A percentile compares a stretch with the other conserved stretches of the same genome.
Evolutionary conservation across 2,797 vertebrate genomes (phyloP).

Genomic region (Typhlichthys subterraneus): DNA sequence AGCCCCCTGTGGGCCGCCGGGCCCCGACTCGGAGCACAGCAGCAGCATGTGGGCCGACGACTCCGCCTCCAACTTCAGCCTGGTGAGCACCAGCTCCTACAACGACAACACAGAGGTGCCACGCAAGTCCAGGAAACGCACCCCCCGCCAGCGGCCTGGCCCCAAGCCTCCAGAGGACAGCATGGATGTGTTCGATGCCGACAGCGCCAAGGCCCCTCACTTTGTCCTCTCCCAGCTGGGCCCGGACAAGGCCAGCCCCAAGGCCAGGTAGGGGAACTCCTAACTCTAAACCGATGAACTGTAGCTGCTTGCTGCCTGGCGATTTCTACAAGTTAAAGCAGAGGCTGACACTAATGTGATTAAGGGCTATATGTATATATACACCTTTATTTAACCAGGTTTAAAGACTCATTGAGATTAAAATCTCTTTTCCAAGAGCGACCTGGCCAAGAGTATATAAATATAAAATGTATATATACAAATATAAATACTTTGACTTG

Average conservation of each 20-base stretch:
- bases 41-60: conserved; percentile 99
- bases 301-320: background rate
- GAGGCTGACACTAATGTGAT: too few relatives aligned
- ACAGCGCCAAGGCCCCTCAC: conserved; percentile 98
- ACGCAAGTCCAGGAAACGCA: conserved; percentile 96
- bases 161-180: conserved; percentile 93
- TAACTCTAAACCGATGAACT: background rate
- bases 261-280: conserved; percentile 76
- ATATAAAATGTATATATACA: too few relatives aligned
- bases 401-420: too few relatives aligned
- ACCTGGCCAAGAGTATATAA: too few relatives aligned
- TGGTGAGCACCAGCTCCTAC: conserved; percentile 95
- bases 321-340: conserved; percentile 14
- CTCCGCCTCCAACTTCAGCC: conserved; percentile 98
- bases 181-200: conserved; percentile 99
- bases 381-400: too few relatives aligned
- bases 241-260: conserved; percentile 92
- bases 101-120: conserved; percentile 99
- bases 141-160: conserved; percentile 95
- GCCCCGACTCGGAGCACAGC: conserved; percentile 95
- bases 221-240: conserved; percentile 98
- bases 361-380: too few relatives aligned
- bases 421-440: too few relatives aligned
- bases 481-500: too few relatives aligned
- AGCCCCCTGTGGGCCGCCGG: conserved; percentile 50